phyloP scores from a whole-genome alignment of 2,113 vertebrate species.

The Tetrao urogallus region DNA sequence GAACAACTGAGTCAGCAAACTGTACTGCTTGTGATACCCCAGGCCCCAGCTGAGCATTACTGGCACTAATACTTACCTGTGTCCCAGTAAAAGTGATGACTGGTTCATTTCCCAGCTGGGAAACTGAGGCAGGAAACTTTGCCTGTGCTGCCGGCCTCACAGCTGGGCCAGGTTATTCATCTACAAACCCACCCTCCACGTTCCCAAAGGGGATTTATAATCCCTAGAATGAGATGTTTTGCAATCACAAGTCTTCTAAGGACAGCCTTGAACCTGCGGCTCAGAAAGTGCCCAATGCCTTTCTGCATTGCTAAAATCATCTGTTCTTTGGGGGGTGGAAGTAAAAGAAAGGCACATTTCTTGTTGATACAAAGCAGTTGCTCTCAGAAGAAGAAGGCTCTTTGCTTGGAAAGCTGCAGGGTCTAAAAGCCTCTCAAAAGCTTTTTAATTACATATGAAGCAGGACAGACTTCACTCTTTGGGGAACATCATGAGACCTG shows the following conservation, averaged over 20 bases:
- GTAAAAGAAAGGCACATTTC: background rate
- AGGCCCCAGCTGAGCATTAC: background rate
- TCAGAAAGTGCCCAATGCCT: background rate
- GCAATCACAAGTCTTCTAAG: accelerated
- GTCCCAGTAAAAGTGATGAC: background rate
- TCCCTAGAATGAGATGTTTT: background rate
- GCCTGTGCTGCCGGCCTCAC: background rate
- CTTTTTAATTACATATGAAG: slow-evolving; percentile 38
- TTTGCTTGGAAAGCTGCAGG: background rate
- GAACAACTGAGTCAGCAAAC: background rate
- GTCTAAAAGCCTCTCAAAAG: slow-evolving; percentile 1
- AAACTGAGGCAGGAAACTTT: background rate
- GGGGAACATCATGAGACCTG: slow-evolving; percentile 43
- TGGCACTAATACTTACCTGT: background rate
- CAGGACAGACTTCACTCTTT: slow-evolving; percentile 1
- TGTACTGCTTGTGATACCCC: background rate
- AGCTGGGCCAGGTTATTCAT: accelerated
- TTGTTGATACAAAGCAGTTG: background rate
- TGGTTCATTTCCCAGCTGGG: background rate
- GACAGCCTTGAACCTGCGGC: accelerated
- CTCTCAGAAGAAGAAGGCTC: background rate
- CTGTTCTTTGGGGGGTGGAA: background rate
- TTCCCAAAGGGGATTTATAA: background rate
- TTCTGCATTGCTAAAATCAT: background rate
- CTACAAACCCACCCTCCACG: background rate